Base-by-base conservation (phyloP, 2,113 vertebrate genomes). In the Grammomys surdaster region DNA sequence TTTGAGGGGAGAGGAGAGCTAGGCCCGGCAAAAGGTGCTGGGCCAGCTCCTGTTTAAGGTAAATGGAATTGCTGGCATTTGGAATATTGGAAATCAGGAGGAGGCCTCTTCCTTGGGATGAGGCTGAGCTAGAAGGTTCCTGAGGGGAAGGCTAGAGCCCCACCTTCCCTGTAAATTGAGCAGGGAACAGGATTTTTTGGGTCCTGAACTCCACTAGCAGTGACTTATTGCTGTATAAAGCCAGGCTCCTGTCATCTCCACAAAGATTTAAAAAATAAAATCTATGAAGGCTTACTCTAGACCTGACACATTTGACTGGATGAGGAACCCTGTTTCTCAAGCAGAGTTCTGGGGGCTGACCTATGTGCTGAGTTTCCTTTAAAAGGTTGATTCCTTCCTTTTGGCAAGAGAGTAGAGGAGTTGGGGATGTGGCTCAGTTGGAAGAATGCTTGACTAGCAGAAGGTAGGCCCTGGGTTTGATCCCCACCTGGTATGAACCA, bases 151-250 rank as follows among this genome's bases (percentile, higher is more conserved):
- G 16, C 82, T 70, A 3, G 43, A 48, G 17, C 1, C 26, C 56
- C 19, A 12, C 73, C 46, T 78, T 54, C 51, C 28, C 31, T 80
- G 77, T 65, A 33, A 46, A 69, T 22, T 48, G 36, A 56, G 36
- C 43, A 19, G 56, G 0, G 13, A 46, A 24, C 1, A 4, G 5
- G 14, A 63, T 1, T 36, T 36, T 46, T 76, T 22, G 48, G 19
- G 54, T 43, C 1, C 26, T 31, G 51, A 58, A 69, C 26, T n/a
- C 63, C 28, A 28, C 31, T n/a, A 19, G 36, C 81, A 12, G 1
- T 1, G 26, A 65, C 51, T 58, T 51, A 19, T 0, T 0, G 16
- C 26, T 4, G 5, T 2, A 6, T 0, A 43, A 60, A 78, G 90
- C 13, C 40, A 86, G 87, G 40, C n/a, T 70, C 51, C 33, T 6